Base-by-base conservation (phyloP, 1,140 invertebrate species). In the Macrocentrus cingulum region DNA sequence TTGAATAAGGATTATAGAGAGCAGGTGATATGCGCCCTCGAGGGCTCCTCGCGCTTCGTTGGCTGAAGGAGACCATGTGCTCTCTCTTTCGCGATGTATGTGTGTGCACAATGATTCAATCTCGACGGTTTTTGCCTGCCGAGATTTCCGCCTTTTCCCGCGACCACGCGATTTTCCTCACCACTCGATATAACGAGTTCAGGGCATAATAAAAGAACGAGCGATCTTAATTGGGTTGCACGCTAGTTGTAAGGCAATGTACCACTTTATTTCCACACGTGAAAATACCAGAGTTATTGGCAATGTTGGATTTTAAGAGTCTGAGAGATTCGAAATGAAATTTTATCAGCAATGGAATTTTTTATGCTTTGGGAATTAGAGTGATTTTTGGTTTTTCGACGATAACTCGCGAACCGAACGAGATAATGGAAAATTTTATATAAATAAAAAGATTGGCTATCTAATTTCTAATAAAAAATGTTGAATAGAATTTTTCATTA, bases 1-100 rank as follows among this genome's bases (percentile, higher is more conserved):
- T 72, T 79, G 76, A 68, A 63, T 74, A 76, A 77, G 74, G 61
- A 79, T 79, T 71, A 80, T 76, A 71, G 74, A 57, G 51, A 56
- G 65, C 71, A 72, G 69, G 69, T 71, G 70, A 71, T n/a, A n/a
- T 59, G 63, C 67, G 59, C 60, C 64, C 55, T 62, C 49, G 66
- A 62, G 59, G 59, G 62, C 44, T 50, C 50, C 54, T 59, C 51
- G n/a, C n/a, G 50, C 36, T 49, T 60, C 51, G 58, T 34, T 60
- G 51, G 20, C 20, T 60, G 16, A 36, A 55, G 45, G 44, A 56
- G 55, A 57, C 41, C 34, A 11, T 29, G 1, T 34, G 20, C 44
- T 19, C 23, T n/a, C n/a, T n/a, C n/a, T n/a, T 2, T 25, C 19
- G 8, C 19, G 11, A 6, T 41, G 15, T 41, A 57, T 23, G 4